Base-by-base conservation (phyloP, 2,797 vertebrate genomes). In the Oophaga sylvatica region DNA sequence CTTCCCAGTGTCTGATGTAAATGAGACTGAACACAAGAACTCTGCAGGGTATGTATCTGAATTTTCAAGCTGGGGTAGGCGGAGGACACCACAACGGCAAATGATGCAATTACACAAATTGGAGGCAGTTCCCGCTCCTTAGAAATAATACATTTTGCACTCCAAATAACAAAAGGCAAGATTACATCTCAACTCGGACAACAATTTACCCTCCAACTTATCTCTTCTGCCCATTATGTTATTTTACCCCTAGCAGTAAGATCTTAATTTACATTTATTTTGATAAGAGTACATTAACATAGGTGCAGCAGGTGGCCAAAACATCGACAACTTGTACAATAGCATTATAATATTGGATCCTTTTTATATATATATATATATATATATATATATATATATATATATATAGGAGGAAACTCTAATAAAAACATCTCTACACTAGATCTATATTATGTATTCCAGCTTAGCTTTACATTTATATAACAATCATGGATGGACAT, bases 81-180 rank as follows among this genome's bases (percentile, higher is more conserved):
- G 8, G 70, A 85, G 68, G 79, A 85, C 78, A 68, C 70, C 80
- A 35, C 81, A 85, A 56, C 59, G 31, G 78, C 78, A 88, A 85
- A 88, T 85, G 60, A 85, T 82, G 59, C 79, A 85, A 88, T 88
- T 85, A 88, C 77, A 81, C 77, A 88, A 81, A 88, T 77, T 85
- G 87, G 78, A 88, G 81, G 67, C 59, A 57, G 67, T 84, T 84
- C 67, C 56, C 35, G 71, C 62, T 75, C 77, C 22, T 81, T 76
- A 56, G 68, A 78, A 85, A 75, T 77, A n/a, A 17, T 59, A 70
- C 16, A 60, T 81, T 9, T 53, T 82, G 65, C 17, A 41, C 63
- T 71, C 63, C 65, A 70, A 59, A 73, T 79, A 78, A 76, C 65
- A 81, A 85, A 85, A 81, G 31, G 62, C 53, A 31, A 86, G 31